These are phyloP conservation scores for Labia minor DNA, from an alignment of 2,888 invertebrate genomes.

Conservation along the genomic window DNA sequence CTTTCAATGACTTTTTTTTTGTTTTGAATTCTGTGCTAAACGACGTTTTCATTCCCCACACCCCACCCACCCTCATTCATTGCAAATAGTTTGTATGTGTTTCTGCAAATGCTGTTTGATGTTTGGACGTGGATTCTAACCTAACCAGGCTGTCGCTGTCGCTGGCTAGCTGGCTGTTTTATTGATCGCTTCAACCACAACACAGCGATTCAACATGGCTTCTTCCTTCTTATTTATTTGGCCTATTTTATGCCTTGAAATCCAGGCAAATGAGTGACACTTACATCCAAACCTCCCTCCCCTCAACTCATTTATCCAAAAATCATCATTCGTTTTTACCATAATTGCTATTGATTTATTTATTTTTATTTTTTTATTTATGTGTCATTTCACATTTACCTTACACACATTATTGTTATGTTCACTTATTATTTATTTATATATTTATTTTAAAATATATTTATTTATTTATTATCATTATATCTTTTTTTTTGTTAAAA, in stretches of 20 bases:
- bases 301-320: neutral
- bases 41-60: no score
- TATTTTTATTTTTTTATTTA: no score
- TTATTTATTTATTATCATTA: no score
- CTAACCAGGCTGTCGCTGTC: slow-evolving; percentile 19
- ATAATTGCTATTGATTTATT: no score
- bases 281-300: neutral
- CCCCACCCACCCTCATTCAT: no score
- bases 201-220: slow-evolving; percentile 24
- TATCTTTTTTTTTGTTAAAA: no score
- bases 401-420: no score
- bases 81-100: neutral
- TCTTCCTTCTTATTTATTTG: slow-evolving; percentile 20
- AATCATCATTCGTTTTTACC: no score
- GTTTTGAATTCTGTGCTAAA: slow-evolving; percentile 21
- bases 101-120: neutral
- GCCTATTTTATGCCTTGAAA: neutral
- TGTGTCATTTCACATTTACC: no score
- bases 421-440: no score
- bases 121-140: slow-evolving; percentile 19
- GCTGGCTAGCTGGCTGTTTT: slow-evolving; percentile 17
- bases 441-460: no score
- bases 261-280: neutral
- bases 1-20: slow-evolving; percentile 25
- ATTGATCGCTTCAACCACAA: slow-evolving; percentile 24